Evolutionary conservation across 2,888 invertebrate species (phyloP), one percentile per base, ranked within the genome.

Genomic region (Microctonus hyperodae): DNA sequence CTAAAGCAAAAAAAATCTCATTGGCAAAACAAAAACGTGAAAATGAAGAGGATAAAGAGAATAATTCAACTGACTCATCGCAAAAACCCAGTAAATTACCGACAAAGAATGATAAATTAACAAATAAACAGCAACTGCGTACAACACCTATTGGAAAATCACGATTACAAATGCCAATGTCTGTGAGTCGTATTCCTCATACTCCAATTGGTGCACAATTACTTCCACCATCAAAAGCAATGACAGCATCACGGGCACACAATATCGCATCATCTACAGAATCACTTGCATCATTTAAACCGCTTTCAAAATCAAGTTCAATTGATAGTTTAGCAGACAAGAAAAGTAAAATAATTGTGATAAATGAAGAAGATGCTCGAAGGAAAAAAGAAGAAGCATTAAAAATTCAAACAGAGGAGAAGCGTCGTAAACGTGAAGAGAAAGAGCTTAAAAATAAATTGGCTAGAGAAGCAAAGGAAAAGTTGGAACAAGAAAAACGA

Each of bases 371-470:
- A 64, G 88, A 88, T 63, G 88, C 87, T 0, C 79, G 85, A 61
- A 85, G 83, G 73, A 90, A 90, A 81, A 87, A 88, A 62, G 89
- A 90, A 25, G 90, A 88, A 2, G 73, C 88, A 63, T 75, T 90
- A 13, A 87, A 87, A 67, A 87, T 88, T 9, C 86, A 86, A 78
- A 84, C 85, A 3, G 90, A 90, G 70, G 85, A 86, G 73, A 89
- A 88, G 75, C 87, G 84, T 73, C 85, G 86, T 88, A 84, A 81
- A 69, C 85, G 89, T 1, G 88, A 88, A 75, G 86, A 88, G 71
- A 88, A 88, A 83, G 88, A 87, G 85, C 84, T 55, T 82, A 88
- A 88, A 1, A 88, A 88, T 0, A 87, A 84, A 0, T 83, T 86
- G 2, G 86, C 86, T 0, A 70, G 81, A 1, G 87, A 86, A 7